phyloP scores from a whole-genome alignment of 2,888 invertebrate genomes.

The Synanthedon formicaeformis region DNA sequence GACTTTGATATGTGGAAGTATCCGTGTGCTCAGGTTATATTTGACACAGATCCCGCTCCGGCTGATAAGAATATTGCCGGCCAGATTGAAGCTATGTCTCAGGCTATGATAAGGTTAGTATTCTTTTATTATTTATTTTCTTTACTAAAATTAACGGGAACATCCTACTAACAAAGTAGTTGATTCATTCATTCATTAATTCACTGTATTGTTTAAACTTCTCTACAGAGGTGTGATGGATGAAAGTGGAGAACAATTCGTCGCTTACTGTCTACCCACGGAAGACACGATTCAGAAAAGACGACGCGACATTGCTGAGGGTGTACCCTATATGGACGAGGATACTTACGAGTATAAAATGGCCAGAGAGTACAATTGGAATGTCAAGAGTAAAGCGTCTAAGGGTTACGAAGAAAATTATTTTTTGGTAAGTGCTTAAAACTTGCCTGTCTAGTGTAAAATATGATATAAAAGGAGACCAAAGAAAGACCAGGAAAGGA shows the following conservation, averaged over 20 bases:
- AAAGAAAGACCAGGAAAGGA: no score
- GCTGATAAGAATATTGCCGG: slow-evolving; percentile 86
- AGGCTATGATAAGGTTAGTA: slow-evolving; percentile 94
- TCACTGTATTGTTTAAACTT: no score
- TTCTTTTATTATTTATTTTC: background rate
- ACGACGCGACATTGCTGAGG: slow-evolving; percentile 81
- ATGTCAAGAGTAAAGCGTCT: slow-evolving; percentile 96
- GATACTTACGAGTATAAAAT: slow-evolving; percentile 97
- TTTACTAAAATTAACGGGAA: background rate
- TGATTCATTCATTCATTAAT: no score
- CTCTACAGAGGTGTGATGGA: slow-evolving; percentile 95
- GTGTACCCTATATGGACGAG: slow-evolving; percentile 85
- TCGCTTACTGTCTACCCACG: slow-evolving; percentile 97
- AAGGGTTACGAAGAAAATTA: slow-evolving; percentile 98
- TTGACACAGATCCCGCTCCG: slow-evolving; percentile 98
- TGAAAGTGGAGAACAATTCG: slow-evolving; percentile 98
- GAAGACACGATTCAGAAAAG: slow-evolving; percentile 93
- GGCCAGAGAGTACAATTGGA: slow-evolving; percentile 99
- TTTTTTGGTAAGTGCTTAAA: slow-evolving; percentile 75
- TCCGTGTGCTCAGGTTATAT: slow-evolving; percentile 97
- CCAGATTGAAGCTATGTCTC: slow-evolving; percentile 97
- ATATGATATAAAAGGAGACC: no score
- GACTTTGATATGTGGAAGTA: slow-evolving; percentile 98
- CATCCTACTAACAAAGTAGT: no score
- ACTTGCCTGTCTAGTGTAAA: no score